These are phyloP conservation scores for Sycophila texana DNA, from an alignment of 2,888 invertebrate genomes.

Conservation along the genomic window DNA sequence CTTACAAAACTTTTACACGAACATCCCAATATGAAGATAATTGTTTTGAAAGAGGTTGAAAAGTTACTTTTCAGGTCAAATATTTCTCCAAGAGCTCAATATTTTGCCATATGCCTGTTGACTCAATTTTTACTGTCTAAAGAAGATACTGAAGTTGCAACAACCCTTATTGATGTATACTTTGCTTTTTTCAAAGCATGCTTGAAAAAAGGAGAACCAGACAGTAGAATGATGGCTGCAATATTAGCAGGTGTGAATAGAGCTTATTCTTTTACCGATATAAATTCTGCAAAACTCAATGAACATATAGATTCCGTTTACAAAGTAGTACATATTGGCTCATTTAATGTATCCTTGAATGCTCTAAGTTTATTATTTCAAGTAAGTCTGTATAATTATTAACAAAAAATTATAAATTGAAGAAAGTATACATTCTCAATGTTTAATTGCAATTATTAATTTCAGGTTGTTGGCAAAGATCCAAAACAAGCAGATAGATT, in stretches of 20 bases:
- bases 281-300: constrained; percentile 78
- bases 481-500: constrained; percentile 78
- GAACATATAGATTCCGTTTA: constrained; percentile 87
- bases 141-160: constrained; percentile 86
- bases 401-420: constrained; percentile 7
- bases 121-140: constrained; percentile 88
- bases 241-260: constrained; percentile 89
- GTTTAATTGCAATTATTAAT: constrained; percentile 30
- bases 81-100: constrained; percentile 90
- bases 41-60: constrained; percentile 92
- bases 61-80: constrained; percentile 93
- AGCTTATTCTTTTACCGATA: constrained; percentile 89
- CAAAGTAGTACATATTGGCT: constrained; percentile 87
- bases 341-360: constrained; percentile 82
- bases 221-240: constrained; percentile 89
- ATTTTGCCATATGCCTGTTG: constrained; percentile 94
- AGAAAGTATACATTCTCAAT: neutral
- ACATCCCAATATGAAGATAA: constrained; percentile 94
- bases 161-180: constrained; percentile 91
- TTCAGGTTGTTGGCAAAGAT: constrained; percentile 67
- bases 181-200: constrained; percentile 96
- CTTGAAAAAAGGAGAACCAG: constrained; percentile 89
- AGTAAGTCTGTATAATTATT: constrained; percentile 67
- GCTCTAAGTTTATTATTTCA: constrained; percentile 79
- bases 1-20: constrained; percentile 87